These are phyloP conservation scores for Dryococelus australis DNA, from an alignment of 2,888 invertebrate genomes.

Conservation along the genomic window DNA sequence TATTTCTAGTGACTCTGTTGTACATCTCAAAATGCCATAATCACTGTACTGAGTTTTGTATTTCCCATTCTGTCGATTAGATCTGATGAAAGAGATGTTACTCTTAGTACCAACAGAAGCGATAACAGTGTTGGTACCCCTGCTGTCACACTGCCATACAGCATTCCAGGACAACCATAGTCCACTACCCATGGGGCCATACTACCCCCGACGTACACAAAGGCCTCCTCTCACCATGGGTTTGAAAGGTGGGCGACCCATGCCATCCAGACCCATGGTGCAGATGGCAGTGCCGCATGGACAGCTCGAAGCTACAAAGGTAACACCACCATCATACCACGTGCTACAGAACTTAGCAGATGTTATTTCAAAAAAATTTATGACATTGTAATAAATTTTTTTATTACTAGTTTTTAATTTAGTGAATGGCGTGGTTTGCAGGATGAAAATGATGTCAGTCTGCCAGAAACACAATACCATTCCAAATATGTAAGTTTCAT, in stretches of 20 bases:
- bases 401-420: not conserved
- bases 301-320: constrained; percentile 73
- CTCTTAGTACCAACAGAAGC: constrained; percentile 80
- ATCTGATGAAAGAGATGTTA: constrained; percentile 80
- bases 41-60: too few relatives aligned
- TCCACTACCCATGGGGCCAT: constrained; percentile 76
- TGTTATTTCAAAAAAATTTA: not conserved
- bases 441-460: constrained; percentile 16
- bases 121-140: constrained; percentile 82
- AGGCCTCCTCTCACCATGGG: constrained; percentile 59
- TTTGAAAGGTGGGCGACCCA: constrained; percentile 66
- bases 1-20: too few relatives aligned
- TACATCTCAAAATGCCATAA: too few relatives aligned
- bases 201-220: constrained; percentile 76
- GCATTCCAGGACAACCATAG: constrained; percentile 75
- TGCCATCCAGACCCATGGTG: constrained; percentile 81
- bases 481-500: constrained; percentile 42
- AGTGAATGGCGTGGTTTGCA: constrained; percentile 2
- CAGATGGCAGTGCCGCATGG: constrained; percentile 85
- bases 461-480: not conserved
- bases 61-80: constrained; percentile 57
- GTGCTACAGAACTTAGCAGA: not conserved
- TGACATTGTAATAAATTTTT: not conserved
- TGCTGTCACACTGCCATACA: constrained; percentile 84
- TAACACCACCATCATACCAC: constrained; percentile 51